Conservation (phyloP, 37 sponge, comb jelly and placozoan genomes). For the Halisarca cf. caerulea region DNA sequence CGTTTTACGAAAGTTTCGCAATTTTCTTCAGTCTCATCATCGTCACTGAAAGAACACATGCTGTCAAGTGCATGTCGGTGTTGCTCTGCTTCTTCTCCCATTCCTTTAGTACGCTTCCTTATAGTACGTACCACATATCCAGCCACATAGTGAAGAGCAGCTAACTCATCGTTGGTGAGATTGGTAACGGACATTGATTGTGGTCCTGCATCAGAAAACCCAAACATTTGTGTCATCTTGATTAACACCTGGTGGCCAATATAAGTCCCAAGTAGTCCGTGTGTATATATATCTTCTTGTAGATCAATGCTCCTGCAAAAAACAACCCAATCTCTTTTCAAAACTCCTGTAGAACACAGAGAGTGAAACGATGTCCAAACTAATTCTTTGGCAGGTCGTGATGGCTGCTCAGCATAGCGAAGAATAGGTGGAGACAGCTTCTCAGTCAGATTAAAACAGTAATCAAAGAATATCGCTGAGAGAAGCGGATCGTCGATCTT, state of each 20-base stretch:
- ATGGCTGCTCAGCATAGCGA: neutral
- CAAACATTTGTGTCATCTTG: slow-evolving; percentile 4
- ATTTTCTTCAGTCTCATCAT: slow-evolving; percentile 4
- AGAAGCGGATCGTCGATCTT: neutral
- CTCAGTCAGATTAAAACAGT: neutral
- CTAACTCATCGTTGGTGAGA: neutral
- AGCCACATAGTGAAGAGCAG: neutral
- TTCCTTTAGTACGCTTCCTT: slow-evolving; percentile 1
- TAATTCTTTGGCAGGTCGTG: neutral
- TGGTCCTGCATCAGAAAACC: neutral
- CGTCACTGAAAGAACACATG: slow-evolving; percentile 9
- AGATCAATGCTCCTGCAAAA: neutral
- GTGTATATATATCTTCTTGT: neutral
- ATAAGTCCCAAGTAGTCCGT: neutral
- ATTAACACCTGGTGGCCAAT: slow-evolving; percentile 1
- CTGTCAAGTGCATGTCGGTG: slow-evolving; percentile 7
- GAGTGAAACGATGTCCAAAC: neutral
- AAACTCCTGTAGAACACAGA: neutral
- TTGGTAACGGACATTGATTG: neutral
- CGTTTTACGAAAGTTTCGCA: neutral
- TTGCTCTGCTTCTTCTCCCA: neutral
- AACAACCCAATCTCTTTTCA: neutral
- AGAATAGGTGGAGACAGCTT: slow-evolving; percentile 5
- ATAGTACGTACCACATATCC: neutral
- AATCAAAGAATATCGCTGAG: neutral